These are phyloP conservation scores for Varanus komodoensis DNA, from an alignment of 2,113 vertebrate species.

Conservation along the genomic window DNA sequence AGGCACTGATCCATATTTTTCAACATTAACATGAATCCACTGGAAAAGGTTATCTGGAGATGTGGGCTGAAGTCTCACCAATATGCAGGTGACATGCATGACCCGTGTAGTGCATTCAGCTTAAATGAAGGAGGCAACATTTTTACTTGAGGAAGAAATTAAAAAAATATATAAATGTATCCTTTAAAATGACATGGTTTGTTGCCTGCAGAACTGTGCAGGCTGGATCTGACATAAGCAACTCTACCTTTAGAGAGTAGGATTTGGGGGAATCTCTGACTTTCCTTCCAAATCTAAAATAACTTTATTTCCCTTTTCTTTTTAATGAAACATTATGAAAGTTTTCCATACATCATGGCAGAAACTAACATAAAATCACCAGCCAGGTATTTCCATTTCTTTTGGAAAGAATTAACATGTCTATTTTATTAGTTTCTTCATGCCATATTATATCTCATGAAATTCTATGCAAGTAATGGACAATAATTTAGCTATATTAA, in stretches of 20 bases:
- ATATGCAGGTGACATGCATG: not conserved
- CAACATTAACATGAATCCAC: too few relatives aligned
- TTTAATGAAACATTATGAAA: constrained; percentile 39
- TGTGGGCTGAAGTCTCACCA: too few relatives aligned
- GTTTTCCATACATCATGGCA: constrained; percentile 38
- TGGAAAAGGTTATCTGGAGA: too few relatives aligned
- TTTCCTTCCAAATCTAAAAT: not conserved
- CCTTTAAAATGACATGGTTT: too few relatives aligned
- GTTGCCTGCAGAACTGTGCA: not conserved
- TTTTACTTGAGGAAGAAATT: too few relatives aligned
- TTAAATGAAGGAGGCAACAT: too few relatives aligned
- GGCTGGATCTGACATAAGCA: not conserved
- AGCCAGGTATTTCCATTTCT: constrained; percentile 29
- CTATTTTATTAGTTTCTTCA: constrained; percentile 49
- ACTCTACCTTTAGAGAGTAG: not conserved
- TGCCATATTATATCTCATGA: constrained; percentile 37
- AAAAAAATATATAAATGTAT: too few relatives aligned
- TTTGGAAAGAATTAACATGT: constrained; percentile 58
- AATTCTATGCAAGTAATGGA: constrained; percentile 28
- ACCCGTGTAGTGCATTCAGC: not conserved
- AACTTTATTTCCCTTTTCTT: constrained; percentile 2
- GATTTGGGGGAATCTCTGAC: not conserved
- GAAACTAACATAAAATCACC: constrained; percentile 34
- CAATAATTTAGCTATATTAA: constrained; percentile 58
- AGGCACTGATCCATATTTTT: too few relatives aligned